Evolutionary conservation across 1,140 invertebrate species (phyloP).

Genomic region (Babylonia areolata): DNA sequence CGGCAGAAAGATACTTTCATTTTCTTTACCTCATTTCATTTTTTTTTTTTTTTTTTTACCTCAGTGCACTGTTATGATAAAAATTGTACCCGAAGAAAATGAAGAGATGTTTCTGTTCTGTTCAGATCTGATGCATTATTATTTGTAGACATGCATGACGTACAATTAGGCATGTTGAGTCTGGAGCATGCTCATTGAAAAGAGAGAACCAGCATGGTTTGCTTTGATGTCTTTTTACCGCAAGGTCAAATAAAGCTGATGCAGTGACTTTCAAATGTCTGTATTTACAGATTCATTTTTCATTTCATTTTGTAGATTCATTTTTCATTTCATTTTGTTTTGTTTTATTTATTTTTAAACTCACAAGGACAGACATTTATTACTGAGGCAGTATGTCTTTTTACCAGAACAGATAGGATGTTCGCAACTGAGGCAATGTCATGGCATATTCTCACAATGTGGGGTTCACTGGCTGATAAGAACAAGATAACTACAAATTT

Average conservation of each 20-base stretch:
- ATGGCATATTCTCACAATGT: neutral
- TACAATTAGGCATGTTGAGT: neutral
- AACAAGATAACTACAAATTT: neutral
- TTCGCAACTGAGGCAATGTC: neutral
- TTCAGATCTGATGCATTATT: neutral
- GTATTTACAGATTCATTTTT: neutral
- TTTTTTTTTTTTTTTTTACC: neutral
- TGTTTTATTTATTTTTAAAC: constrained; percentile 2
- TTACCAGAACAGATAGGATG: neutral
- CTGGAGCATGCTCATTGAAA: neutral
- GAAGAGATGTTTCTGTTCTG: too few species aligned
- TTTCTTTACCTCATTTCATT: too few species aligned
- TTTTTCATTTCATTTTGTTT: neutral
- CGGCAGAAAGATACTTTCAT: too few species aligned
- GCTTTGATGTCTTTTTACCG: neutral
- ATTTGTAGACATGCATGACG: neutral
- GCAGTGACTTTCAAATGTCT: neutral
- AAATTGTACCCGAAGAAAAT: too few species aligned
- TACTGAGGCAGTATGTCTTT: neutral
- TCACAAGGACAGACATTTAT: neutral
- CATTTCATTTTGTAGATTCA: neutral
- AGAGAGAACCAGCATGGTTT: neutral
- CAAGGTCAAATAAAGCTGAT: neutral
- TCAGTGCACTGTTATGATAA: neutral
- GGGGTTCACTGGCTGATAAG: neutral